Base-by-base conservation (phyloP, 2,888 invertebrate genomes). In the Melieria omissa region DNA sequence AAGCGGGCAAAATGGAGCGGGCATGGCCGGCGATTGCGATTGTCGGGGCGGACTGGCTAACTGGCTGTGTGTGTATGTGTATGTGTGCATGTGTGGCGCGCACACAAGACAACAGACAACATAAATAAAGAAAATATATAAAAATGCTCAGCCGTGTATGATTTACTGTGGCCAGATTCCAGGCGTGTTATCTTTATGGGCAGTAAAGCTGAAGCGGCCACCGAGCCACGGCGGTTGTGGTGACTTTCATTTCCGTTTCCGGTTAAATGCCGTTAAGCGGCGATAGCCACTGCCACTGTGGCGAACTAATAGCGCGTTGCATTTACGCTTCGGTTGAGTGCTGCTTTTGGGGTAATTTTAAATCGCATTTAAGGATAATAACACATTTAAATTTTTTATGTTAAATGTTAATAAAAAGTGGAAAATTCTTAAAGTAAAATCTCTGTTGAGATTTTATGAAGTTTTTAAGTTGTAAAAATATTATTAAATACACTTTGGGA, bases 231-330 rank as follows among this genome's bases (percentile, higher is more conserved):
- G 49, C 70, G n/a, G 16, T 65, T 54, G 65, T 60, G 65, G 65
- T 61, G 65, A 60, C 60, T 14, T 52, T 52, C 44, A 49, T 61
- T 71, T 71, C 70, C 65, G 70, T 16, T 65, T 64, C 55, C 57
- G 55, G 12, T 70, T 63, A 29, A 29, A 29, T 29, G 29, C 29
- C 29, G 29, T 29, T 29, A 29, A 29, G 29, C 29, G 29, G 29
- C 29, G 29, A 29, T 29, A 29, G 29, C 29, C 29, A 29, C 29
- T 29, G 29, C 29, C 29, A 3, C 29, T 29, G 29, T 29, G 29
- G 29, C 29, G 29, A 29, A 29, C 29, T 29, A 29, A 29, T 29
- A 29, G 29, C 29, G 29, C 29, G 29, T 29, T 29, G 29, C 29
- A 29, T 29, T 29, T 29, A 29, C 29, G 29, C 29, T 29, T 29